phyloP scores from a whole-genome alignment of 2,888 invertebrate species.

The Latheticus oryzae region DNA sequence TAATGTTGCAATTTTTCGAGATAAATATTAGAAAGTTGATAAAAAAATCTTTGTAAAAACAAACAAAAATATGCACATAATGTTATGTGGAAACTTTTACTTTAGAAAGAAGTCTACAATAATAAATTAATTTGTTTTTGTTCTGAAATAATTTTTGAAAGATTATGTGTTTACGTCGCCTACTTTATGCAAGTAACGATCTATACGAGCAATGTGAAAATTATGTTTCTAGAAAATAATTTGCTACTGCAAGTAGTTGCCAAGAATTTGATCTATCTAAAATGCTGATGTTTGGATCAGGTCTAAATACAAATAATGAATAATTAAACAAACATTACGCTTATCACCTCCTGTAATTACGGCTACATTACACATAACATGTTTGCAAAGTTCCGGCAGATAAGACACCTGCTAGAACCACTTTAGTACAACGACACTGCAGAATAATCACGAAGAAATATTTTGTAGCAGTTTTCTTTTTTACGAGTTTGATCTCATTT shows the following conservation, averaged over 20 bases:
- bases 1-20: no score
- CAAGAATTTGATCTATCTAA: slow-evolving; percentile 15
- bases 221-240: not conserved
- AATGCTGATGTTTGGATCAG: slow-evolving; percentile 17
- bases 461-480: slow-evolving; percentile 2
- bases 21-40: no score
- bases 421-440: slow-evolving; percentile 48
- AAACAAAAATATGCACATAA: no score
- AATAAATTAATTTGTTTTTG: no score
- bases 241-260: slow-evolving; percentile 8
- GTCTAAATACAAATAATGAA: slow-evolving; percentile 30
- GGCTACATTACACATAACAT: slow-evolving; percentile 27
- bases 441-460: slow-evolving; percentile 13
- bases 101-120: no score
- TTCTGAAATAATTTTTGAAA: no score
- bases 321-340: slow-evolving; percentile 31
- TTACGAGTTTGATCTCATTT: no score
- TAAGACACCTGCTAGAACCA: slow-evolving; percentile 48
- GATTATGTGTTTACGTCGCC: no score
- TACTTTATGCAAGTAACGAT: not conserved
- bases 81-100: no score
- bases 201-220: not conserved
- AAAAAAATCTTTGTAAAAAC: no score
- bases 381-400: slow-evolving; percentile 43
- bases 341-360: slow-evolving; percentile 29